Percentiles rank a stretch among this genome's conserved stretches.
Evolutionary conservation across 2,888 invertebrate genomes (phyloP).

Genomic region (Augochlorella aurata): DNA sequence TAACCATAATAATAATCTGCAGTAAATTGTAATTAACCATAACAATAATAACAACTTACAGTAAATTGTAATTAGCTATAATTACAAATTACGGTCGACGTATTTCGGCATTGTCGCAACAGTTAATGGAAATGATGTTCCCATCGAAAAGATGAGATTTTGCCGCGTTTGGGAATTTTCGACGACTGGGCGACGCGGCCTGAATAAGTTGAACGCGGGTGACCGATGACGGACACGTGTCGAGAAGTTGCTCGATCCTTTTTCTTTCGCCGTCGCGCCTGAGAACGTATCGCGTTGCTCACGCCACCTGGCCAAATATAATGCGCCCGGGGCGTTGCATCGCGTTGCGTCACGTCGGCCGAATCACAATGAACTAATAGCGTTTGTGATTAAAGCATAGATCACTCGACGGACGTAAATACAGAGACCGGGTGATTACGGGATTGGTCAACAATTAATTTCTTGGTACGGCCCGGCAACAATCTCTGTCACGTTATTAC

Average conservation of each 20-base stretch:
- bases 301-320: conserved; percentile 44
- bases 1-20: too few relatives aligned
- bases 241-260: conserved; percentile 1
- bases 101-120: too few relatives aligned
- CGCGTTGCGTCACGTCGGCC: background rate
- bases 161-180: too few relatives aligned
- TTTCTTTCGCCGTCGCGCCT: background rate
- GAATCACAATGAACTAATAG: conserved; percentile 46
- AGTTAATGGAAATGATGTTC: too few relatives aligned
- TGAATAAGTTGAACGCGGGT: background rate
- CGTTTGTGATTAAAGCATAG: conserved; percentile 70
- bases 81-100: too few relatives aligned
- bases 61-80: too few relatives aligned
- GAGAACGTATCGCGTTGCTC: background rate
- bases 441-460: conserved; percentile 69
- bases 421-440: conserved; percentile 60
- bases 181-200: background rate
- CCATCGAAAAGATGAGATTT: too few relatives aligned
- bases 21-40: too few relatives aligned
- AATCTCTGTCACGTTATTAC: conserved; percentile 34
- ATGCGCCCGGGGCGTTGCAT: background rate
- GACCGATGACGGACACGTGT: background rate
- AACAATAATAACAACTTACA: too few relatives aligned
- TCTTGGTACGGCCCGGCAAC: conserved; percentile 50
- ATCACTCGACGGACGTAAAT: conserved; percentile 61